Conservation (phyloP, 2,888 invertebrate genomes). For the Malthinus flaveolus region DNA sequence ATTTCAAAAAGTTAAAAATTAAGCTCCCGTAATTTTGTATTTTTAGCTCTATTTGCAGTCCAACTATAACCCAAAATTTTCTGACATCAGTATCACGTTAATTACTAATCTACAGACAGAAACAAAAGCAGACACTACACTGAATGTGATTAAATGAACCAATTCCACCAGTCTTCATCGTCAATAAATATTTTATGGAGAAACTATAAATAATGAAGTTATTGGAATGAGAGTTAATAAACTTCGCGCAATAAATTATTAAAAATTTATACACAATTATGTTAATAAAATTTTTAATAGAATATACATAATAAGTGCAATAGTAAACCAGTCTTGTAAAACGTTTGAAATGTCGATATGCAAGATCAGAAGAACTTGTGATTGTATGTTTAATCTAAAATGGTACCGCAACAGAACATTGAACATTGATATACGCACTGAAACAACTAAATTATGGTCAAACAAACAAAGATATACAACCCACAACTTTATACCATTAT, state of each 20-base stretch:
- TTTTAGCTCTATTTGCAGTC: too few species aligned
- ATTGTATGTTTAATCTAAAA: not conserved
- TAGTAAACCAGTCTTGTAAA: not conserved
- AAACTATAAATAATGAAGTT: not conserved
- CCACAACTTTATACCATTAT: conserved; percentile 1
- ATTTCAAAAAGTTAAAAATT: too few species aligned
- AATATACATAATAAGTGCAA: not conserved
- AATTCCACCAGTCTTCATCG: too few species aligned
- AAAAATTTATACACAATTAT: not conserved
- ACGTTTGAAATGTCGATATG: not conserved
- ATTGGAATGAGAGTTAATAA: too few species aligned
- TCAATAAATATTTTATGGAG: too few species aligned
- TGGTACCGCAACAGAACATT: conserved; percentile 9
- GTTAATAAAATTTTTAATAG: not conserved
- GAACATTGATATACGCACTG: not conserved
- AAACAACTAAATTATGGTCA: conserved; percentile 4
- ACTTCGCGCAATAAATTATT: not conserved
- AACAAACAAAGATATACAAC: conserved; percentile 1
- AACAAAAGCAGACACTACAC: too few species aligned
- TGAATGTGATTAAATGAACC: too few species aligned
- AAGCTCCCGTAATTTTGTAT: too few species aligned
- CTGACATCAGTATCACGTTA: too few species aligned
- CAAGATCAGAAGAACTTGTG: not conserved
- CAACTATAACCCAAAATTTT: too few species aligned
- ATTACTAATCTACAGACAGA: too few species aligned